These are phyloP conservation scores for Bradypus variegatus DNA, from an alignment of 2,797 vertebrate species.

Conservation along the genomic window DNA sequence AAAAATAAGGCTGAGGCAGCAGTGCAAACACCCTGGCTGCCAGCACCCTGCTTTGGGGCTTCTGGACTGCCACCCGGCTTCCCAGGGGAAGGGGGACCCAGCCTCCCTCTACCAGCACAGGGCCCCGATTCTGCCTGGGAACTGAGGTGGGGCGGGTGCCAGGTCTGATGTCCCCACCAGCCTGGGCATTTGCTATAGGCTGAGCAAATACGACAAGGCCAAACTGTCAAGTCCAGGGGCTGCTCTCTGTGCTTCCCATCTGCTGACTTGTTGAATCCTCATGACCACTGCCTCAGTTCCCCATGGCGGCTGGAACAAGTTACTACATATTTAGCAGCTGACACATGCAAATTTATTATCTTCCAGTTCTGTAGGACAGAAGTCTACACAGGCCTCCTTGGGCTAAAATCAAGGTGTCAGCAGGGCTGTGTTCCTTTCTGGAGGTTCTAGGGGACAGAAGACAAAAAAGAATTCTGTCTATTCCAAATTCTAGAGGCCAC, in stretches of 20 bases:
- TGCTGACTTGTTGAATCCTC: background rate
- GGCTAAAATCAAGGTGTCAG: background rate
- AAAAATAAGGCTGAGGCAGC: constrained; percentile 37
- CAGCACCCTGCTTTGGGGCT: background rate
- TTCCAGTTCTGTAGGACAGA: background rate
- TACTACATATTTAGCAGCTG: background rate
- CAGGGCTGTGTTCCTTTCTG: background rate
- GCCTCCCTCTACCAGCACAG: background rate
- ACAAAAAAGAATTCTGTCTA: background rate
- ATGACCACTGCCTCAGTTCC: rapidly evolving
- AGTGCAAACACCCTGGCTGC: background rate
- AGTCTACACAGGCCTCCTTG: no score
- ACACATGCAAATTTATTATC: background rate
- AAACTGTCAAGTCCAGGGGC: background rate
- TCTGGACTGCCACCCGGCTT: background rate
- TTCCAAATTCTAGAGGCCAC: background rate
- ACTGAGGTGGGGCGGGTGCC: background rate
- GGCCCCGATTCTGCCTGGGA: background rate
- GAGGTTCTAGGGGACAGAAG: background rate
- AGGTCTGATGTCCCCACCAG: background rate
- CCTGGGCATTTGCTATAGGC: background rate
- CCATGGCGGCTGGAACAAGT: background rate
- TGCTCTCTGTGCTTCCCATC: background rate
- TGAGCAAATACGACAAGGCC: background rate
- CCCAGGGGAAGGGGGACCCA: background rate